Evolutionary conservation across 2,888 invertebrate species (phyloP).

Genomic region (Pardosa pseudoannulata): DNA sequence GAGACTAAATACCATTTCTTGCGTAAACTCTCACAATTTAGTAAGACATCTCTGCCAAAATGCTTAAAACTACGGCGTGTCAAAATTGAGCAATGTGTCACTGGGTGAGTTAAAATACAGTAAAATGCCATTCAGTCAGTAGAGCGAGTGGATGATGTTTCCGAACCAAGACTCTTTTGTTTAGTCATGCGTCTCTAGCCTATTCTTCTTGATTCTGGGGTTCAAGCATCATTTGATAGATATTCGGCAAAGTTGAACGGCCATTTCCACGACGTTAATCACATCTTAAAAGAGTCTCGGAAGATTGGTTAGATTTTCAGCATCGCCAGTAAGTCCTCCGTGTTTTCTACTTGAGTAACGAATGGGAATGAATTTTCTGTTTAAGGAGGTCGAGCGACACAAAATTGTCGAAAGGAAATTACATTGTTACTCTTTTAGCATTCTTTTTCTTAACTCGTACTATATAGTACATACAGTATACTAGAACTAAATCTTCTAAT

Average conservation of each 20-base stretch:
- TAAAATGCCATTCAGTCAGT: conserved; percentile 39
- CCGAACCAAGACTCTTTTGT: conserved; percentile 9
- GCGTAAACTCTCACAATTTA: not conserved
- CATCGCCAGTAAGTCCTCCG: not conserved
- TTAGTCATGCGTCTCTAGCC: conserved; percentile 22
- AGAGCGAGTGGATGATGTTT: conserved; percentile 13
- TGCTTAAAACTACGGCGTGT: not conserved
- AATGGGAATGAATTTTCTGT: not conserved
- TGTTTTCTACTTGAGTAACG: conserved; percentile 3
- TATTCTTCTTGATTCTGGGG: not conserved
- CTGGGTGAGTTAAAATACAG: conserved; percentile 31
- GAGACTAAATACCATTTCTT: not conserved
- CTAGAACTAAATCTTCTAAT: no score
- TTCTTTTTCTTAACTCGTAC: no score
- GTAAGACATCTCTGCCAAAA: not conserved
- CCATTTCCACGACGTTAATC: conserved; percentile 21
- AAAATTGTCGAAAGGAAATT: no score
- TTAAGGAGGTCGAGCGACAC: no score
- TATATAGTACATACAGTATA: no score
- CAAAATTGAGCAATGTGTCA: conserved; percentile 35
- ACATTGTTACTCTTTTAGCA: no score
- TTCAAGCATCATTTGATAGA: conserved; percentile 57
- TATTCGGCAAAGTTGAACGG: conserved; percentile 37
- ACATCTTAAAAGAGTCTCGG: conserved; percentile 8
- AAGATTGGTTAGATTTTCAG: not conserved